Evolutionary conservation across 1,140 invertebrate species (phyloP).

Genomic region (Achatina immaculata): DNA sequence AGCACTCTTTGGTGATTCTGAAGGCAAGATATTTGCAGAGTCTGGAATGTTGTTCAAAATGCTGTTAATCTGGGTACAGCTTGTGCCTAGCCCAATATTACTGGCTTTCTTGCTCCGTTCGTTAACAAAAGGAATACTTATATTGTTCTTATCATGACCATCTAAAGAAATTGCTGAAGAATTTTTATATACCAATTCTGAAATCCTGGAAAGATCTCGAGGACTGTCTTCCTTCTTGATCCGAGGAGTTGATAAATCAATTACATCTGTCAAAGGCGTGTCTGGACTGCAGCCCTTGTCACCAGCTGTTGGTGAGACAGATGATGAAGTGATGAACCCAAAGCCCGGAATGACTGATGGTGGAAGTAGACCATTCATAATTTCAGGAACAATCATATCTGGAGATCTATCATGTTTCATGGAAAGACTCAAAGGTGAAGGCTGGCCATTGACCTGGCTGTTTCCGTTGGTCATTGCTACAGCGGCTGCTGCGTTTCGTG

Average conservation of each 20-base stretch:
- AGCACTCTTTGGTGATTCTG: constrained; percentile 27
- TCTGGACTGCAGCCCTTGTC: constrained; percentile 15
- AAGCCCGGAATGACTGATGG: constrained; percentile 24
- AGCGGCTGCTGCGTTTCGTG: constrained; percentile 28
- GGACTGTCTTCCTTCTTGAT: constrained; percentile 13
- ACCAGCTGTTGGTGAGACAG: background rate
- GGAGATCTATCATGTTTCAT: constrained; percentile 21
- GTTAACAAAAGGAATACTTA: background rate
- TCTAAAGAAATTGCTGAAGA: background rate
- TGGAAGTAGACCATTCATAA: constrained; percentile 28
- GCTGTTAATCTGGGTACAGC: background rate
- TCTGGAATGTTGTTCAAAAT: constrained; percentile 18
- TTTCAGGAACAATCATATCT: constrained; percentile 30
- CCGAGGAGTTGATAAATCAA: constrained; percentile 30
- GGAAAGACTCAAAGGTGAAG: constrained; percentile 24
- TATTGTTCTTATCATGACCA: background rate
- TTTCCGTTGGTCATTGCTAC: constrained; percentile 28
- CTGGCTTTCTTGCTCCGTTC: background rate
- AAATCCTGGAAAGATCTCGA: background rate
- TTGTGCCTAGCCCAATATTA: background rate
- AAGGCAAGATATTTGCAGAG: background rate
- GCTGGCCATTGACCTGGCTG: constrained; percentile 12
- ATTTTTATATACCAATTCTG: no score
- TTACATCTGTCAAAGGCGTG: constrained; percentile 3
- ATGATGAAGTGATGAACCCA: background rate